Base-by-base conservation (phyloP, 2,888 invertebrate genomes). In the Argynnis bischoffii region DNA sequence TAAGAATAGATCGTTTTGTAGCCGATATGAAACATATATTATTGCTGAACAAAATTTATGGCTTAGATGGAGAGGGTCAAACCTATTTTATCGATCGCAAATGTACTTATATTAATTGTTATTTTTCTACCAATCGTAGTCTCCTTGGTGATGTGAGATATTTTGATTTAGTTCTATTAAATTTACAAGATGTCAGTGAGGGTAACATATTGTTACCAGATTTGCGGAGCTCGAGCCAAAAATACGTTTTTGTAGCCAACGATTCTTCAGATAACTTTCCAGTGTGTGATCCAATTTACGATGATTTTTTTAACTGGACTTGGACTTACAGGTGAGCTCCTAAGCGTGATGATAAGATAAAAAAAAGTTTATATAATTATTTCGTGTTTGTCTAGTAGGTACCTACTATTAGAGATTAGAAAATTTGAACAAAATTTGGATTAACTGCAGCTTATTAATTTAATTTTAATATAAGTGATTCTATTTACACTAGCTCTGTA, bases 281-380 rank as follows among this genome's bases (percentile, higher is more conserved):
- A 5, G 78, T 89, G 1, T 91, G 90, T 67, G 73, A 83, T 70
- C 53, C 81, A 0, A 57, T 76, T 16, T 91, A 85, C 66, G 88
- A 91, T 21, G 50, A 77, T 35, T 91, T 82, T 71, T 92, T 91
- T 64, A 92, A 91, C 68, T 91, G 91, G 91, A 89, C 89, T 15
- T 91, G 90, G 91, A 87, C 88, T 0, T 91, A 90, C 73, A 87
- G 81, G 89, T 90, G 77, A 69, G 75, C 63, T 11, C 18, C 26
- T 66, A 11, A 26, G 26, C 4, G 26, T 26, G 26, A 26, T 26
- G 26, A 26, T 26, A 26, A 26, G 26, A 26, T 26, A 26, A 5
- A 26, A 26, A 26, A 26, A 26, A 26, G 26, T 26, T 26, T 26
- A 26, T 26, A 5, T 26, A 26, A 26, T 18, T 18, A 18, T 26